These are phyloP conservation scores for Sminthurinus signatus DNA, from an alignment of 1,140 invertebrate genomes.

Conservation along the genomic window DNA sequence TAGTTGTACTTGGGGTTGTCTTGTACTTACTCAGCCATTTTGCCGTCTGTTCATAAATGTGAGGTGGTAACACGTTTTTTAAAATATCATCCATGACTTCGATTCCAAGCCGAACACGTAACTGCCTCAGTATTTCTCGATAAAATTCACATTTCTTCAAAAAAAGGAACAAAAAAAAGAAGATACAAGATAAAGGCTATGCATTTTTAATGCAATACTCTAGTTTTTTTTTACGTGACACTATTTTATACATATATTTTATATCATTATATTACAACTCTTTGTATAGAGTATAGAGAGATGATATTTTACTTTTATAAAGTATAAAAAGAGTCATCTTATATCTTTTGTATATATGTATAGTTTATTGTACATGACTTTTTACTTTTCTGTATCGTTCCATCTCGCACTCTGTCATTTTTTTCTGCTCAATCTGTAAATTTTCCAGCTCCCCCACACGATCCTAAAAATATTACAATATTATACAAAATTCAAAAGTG, in stretches of 20 bases:
- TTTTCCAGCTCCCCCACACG: constrained; percentile 1
- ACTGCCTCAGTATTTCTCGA: constrained; percentile 1
- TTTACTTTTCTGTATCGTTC: constrained; percentile 7
- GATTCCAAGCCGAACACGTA: not conserved
- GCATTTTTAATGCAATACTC: too few relatives aligned
- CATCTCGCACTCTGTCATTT: not conserved
- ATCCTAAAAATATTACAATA: too few relatives aligned
- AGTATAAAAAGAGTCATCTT: too few relatives aligned
- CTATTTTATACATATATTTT: too few relatives aligned
- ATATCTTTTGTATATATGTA: too few relatives aligned
- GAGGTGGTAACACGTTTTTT: not conserved
- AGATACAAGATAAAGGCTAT: too few relatives aligned
- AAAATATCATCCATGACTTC: not conserved
- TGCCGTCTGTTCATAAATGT: constrained; percentile 1
- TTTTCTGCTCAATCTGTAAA: constrained; percentile 1
- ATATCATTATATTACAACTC: too few relatives aligned
- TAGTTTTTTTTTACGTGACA: too few relatives aligned
- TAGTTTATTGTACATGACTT: too few relatives aligned
- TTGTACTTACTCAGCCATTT: not conserved
- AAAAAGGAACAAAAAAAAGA: not conserved
- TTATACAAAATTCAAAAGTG: too few relatives aligned
- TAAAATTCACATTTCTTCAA: constrained; percentile 9
- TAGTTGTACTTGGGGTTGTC: not conserved
- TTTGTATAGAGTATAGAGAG: too few relatives aligned
- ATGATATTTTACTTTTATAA: not conserved